Evolutionary conservation across 2,797 vertebrate genomes (phyloP).

Genomic region (Pseudochaenichthys georgianus): DNA sequence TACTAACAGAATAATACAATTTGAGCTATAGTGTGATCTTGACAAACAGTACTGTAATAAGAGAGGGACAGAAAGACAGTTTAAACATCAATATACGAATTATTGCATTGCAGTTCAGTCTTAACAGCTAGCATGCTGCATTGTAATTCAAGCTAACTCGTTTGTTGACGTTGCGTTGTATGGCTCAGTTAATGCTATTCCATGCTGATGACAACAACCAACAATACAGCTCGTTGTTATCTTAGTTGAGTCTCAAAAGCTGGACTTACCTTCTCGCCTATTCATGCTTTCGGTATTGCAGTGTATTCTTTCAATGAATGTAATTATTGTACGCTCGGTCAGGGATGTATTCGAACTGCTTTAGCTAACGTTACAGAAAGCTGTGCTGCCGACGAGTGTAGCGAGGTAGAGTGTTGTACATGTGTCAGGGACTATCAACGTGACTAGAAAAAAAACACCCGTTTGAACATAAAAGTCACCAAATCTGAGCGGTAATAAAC

Average conservation of each 20-base stretch:
- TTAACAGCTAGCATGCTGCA: not conserved
- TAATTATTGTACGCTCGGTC: not conserved
- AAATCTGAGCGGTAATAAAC: not conserved
- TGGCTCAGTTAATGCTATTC: not conserved
- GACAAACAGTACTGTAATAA: not conserved
- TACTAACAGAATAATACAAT: not conserved
- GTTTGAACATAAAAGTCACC: not conserved
- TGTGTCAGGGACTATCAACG: not conserved
- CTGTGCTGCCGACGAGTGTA: conserved; percentile 10
- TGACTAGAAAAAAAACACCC: not conserved
- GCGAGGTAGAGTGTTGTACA: not conserved
- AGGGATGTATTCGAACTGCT: not conserved
- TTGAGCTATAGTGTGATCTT: not conserved
- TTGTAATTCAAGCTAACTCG: not conserved
- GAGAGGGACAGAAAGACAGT: not conserved
- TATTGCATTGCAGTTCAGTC: not conserved
- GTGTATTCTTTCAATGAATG: not conserved
- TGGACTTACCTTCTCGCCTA: conserved; percentile 73
- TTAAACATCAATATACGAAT: not conserved
- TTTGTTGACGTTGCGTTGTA: not conserved
- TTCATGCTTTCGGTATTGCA: conserved; percentile 63
- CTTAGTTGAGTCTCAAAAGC: not conserved
- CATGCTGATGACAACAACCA: not conserved
- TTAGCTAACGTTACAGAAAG: not conserved
- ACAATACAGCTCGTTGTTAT: not conserved